Base-by-base conservation (phyloP, 2,113 vertebrate species). In the Oreotragus oreotragus region DNA sequence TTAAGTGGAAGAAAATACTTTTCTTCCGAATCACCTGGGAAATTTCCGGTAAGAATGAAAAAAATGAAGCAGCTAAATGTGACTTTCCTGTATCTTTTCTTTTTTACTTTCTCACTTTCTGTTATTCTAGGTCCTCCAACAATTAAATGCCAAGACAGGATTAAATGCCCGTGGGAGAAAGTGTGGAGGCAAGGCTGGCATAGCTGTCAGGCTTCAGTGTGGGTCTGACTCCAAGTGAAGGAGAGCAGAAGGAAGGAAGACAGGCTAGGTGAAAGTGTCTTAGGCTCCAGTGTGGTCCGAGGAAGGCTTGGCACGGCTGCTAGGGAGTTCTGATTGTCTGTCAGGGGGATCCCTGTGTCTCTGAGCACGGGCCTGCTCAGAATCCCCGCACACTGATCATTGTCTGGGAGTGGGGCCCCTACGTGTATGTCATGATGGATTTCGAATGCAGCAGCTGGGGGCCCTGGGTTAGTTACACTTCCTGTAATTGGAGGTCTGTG, bases 51-150 rank as follows among this genome's bases (percentile, higher is more conserved):
- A 55, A 96, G 39, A 89, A 84, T 88, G 66, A 64, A 62, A 60
- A 94, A 96, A 49, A 30, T 28, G 43, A 95, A 92, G 27, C 36
- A n/a, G 17, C 43, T 83, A 83, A 91, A 47, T 15, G n/a, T 77
- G 76, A 90, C 17, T 86, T 92, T 51, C 47, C 15, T 76, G 0
- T 81, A 6, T 87, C 10, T 94, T 88, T 73, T 9, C 66, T 81
- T 77, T 81, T 60, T 81, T 11, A 36, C 43, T 47, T 76, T 60
- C 64, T 77, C 58, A 76, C 64, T 76, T n/a, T 39, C 21, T 73
- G 17, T 73, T 88, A 58, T 73, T 93, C 51, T 73, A 21, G 64
- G 13, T 79, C 60, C 60, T 88, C 17, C 27, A 25, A 47, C 28
- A 93, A 45, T 45, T 60, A 19, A 12, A 19, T 30, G n/a, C 47